phyloP scores from a whole-genome alignment of 2,888 invertebrate species.

The Chaetogeoica ovagalla region DNA sequence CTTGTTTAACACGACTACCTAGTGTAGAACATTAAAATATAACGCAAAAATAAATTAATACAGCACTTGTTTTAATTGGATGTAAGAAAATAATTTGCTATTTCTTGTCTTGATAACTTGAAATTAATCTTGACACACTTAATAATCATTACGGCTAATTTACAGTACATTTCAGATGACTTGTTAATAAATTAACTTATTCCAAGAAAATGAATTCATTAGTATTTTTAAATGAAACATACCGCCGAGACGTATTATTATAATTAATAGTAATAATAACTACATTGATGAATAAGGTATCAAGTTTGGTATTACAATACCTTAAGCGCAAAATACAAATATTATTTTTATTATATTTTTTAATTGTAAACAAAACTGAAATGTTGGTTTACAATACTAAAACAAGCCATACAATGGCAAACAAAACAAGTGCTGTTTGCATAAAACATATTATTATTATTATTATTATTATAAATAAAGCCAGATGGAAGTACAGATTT shows the following conservation, averaged over 20 bases:
- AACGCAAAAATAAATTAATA: not conserved
- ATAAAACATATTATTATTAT: not conserved
- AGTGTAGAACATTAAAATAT: no score
- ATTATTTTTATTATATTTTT: constrained; percentile 3
- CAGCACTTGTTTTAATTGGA: not conserved
- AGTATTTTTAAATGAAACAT: no score
- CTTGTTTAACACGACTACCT: no score
- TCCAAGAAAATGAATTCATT: no score
- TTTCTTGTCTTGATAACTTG: not conserved
- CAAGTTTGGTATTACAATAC: no score
- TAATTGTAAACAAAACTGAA: constrained; percentile 18
- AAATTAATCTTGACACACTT: constrained; percentile 8
- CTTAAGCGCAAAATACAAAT: no score
- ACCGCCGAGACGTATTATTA: no score
- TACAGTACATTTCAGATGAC: not conserved
- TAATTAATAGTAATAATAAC: no score
- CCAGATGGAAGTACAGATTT: not conserved
- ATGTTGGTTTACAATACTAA: not conserved
- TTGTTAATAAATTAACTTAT: no score
- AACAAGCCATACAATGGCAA: not conserved
- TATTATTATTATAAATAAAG: constrained; percentile 22
- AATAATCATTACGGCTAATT: not conserved
- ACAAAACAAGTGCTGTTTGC: constrained; percentile 9
- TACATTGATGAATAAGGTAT: no score
- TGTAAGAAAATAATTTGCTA: not conserved